Conservation (phyloP, 2,797 vertebrate genomes). For the Diglossa cyanea region DNA sequence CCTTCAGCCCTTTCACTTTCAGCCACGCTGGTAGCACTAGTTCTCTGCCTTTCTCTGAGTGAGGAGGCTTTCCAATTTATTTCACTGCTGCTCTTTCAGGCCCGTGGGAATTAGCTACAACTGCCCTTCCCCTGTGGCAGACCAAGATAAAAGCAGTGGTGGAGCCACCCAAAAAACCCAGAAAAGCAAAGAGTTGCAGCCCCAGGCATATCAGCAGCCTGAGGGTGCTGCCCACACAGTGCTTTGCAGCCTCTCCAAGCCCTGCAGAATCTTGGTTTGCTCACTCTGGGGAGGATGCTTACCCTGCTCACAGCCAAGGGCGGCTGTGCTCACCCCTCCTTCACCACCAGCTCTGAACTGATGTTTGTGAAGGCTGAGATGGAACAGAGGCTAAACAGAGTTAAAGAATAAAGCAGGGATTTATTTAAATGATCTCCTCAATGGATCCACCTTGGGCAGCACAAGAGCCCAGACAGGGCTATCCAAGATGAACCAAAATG, state of each 20-base stretch:
- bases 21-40: neutral
- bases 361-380: neutral
- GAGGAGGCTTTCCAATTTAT: neutral
- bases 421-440: too few species aligned
- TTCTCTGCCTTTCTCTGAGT: neutral
- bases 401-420: neutral
- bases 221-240: neutral
- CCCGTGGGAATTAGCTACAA: neutral
- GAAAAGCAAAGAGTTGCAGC: neutral
- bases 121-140: neutral
- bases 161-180: neutral
- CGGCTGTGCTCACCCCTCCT: fast-evolving
- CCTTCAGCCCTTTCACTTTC: constrained; percentile 43
- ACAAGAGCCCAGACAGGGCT: neutral
- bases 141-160: neutral
- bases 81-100: neutral
- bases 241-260: neutral
- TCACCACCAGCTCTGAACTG: neutral
- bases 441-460: neutral
- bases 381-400: neutral
- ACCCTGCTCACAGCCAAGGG: neutral
- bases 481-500: neutral
- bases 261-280: neutral
- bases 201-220: neutral
- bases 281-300: neutral